phyloP scores from a whole-genome alignment of 2,888 invertebrate genomes.

The Hylaea fasciaria region DNA sequence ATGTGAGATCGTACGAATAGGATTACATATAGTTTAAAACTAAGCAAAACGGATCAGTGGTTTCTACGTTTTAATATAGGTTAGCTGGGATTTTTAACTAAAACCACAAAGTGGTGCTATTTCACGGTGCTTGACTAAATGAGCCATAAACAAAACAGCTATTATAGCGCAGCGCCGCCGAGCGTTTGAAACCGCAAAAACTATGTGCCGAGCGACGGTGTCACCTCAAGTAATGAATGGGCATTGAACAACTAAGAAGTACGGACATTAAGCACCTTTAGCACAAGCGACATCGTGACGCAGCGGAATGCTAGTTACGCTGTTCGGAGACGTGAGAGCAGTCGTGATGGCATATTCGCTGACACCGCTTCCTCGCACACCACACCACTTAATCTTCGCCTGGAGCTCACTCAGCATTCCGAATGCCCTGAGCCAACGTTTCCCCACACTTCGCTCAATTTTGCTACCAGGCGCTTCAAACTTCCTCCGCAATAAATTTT shows the following conservation, averaged over 20 bases:
- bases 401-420: conserved; percentile 54
- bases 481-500: conserved; percentile 42
- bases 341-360: conserved; percentile 57
- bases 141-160: conserved; percentile 45
- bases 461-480: conserved; percentile 47
- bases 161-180: conserved; percentile 47
- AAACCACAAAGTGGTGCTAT: conserved; percentile 22
- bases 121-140: conserved; percentile 37
- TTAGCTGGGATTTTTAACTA: conserved; percentile 24
- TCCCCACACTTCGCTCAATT: conserved; percentile 54
- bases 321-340: conserved; percentile 49
- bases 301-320: conserved; percentile 46
- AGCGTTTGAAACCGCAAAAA: conserved; percentile 47
- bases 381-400: conserved; percentile 55
- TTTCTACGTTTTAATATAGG: conserved; percentile 10
- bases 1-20: not conserved
- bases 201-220: conserved; percentile 47
- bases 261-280: conserved; percentile 43
- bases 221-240: conserved; percentile 61
- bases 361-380: conserved; percentile 47
- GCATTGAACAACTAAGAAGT: conserved; percentile 46
- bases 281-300: conserved; percentile 35
- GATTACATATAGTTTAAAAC: conserved; percentile 1
- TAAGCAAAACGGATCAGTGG: conserved; percentile 5
- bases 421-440: conserved; percentile 49